These are phyloP conservation scores for Macrotis lagotis DNA, from an alignment of 2,113 vertebrate genomes.

Conservation along the genomic window DNA sequence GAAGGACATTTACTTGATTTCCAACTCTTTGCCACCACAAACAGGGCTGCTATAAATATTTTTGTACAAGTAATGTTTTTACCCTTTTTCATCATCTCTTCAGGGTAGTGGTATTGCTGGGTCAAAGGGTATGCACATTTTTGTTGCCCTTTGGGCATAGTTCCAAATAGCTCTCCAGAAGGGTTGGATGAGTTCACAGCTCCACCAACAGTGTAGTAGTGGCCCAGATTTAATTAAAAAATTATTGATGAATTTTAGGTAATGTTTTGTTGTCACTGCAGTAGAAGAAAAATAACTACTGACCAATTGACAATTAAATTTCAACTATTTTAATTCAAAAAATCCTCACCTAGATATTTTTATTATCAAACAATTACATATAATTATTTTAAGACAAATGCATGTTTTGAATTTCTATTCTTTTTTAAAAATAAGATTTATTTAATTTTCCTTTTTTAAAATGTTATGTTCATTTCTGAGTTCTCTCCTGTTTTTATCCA, in stretches of 20 bases:
- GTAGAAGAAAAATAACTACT: background rate
- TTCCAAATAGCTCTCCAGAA: too few relatives aligned
- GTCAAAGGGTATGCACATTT: too few relatives aligned
- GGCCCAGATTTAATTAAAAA: background rate
- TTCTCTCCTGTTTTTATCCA: background rate
- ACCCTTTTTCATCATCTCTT: too few relatives aligned
- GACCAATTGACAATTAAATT: constrained; percentile 9
- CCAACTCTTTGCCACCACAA: too few relatives aligned
- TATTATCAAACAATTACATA: background rate
- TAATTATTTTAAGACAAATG: constrained; percentile 42
- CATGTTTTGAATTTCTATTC: constrained; percentile 5
- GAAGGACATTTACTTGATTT: too few relatives aligned
- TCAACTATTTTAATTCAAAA: constrained; percentile 1
- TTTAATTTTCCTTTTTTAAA: background rate
- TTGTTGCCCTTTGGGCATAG: too few relatives aligned
- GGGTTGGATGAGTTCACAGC: too few relatives aligned
- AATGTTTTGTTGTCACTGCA: background rate
- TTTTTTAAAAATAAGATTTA: constrained; percentile 15
- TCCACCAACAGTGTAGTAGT: too few relatives aligned
- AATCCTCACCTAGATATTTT: background rate
- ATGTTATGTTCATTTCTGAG: background rate
- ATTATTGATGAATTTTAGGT: background rate
- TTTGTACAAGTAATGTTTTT: too few relatives aligned
- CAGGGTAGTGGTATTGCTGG: too few relatives aligned
- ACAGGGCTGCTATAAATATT: too few relatives aligned